Base-by-base conservation (phyloP, 2,888 invertebrate species). In the Drosophila vallismaia region DNA sequence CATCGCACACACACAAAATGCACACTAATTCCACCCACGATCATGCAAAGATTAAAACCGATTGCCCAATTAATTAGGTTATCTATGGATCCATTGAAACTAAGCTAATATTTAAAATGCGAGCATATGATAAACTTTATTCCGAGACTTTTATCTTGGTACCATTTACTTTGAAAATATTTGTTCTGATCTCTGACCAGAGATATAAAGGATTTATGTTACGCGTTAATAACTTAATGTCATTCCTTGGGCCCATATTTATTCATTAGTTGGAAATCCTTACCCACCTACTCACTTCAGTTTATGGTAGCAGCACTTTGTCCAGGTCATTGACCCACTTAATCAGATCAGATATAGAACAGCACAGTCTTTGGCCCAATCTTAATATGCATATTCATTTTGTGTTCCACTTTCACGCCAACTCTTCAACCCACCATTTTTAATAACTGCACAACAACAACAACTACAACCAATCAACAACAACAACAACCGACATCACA, bases 381-480 rank as follows among this genome's bases (percentile, higher is more conserved):
- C 64, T 44, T 55, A 67, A 67, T 69, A n/a, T 45, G 14, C 60
- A 56, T 75, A 36, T 28, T 76, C 58, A 74, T 71, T 81, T 81
- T 76, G 49, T 79, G 63, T 77, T 73, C 54, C 79, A 66, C 49
- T 73, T 68, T 70, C 68, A 75, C 63, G 67, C 54, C 51, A 71
- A 64, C n/a, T 66, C 14, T 49, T 33, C 55, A 50, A 58, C 51
- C 52, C 44, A 74, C 52, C 58, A 77, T 56, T 53, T 42, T 42
- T 19, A 74, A 74, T 48, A 57, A 58, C 51, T 76, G 74, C 78
- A 79, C 77, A 74, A 62, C 71, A 66, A 75, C 70, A 51, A 59
- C 51, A 38, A 29, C 36, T 52, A 33, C 48, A 58, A 57, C 45
- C 45, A 53, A 74, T 7, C 46, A 54, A 58, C 42, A 33, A 33